Base-by-base conservation (phyloP, 2,797 vertebrate genomes). In the Salarias fasciatus region DNA sequence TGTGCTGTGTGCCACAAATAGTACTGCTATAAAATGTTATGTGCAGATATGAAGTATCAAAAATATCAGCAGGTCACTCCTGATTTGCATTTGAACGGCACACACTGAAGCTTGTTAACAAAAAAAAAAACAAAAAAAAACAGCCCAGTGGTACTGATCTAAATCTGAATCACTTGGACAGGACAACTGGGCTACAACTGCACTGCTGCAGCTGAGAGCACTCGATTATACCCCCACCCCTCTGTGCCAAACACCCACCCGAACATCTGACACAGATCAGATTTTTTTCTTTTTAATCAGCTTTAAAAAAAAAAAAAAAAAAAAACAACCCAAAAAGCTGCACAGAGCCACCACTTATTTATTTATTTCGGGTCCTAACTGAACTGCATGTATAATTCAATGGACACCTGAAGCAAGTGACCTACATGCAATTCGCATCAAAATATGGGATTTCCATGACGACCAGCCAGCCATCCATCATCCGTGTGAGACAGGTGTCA, bases 401-500 rank as follows among this genome's bases (percentile, higher is more conserved):
- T 8, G 4, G 15, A 29, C 50, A 66, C 55, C 52, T 35, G 41
- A 62, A 38, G 44, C 35, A 56, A 31, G n/a, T 11, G 46, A 62
- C 52, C 46, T 48, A 46, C 53, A 55, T 55, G 13, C 31, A 55
- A n/a, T n/a, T n/a, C n/a, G n/a, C n/a, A n/a, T n/a, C n/a, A n/a
- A 6, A 46, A 52, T 60, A n/a, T 51, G 31, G 14, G 0, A 4
- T 74, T 66, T 24, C 66, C 54, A 53, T 74, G 58, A 64, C 71
- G 57, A 45, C 38, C 6, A 41, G 31, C 33, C 6, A 66, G 59
- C 47, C 7, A 3, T 49, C 68, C 9, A 36, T 69, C 37, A 42
- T 61, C 55, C 45, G 48, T 64, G 8, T 24, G 12, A 64, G 55
- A 58, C 45, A 60, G 52, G 47, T 58, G 53, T 51, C 69, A 56